Percentiles rank a stretch among this genome's conserved stretches.
These are phyloP conservation scores for Lasioglossum albipes DNA, from an alignment of 1,140 invertebrate species.

Conservation along the genomic window DNA sequence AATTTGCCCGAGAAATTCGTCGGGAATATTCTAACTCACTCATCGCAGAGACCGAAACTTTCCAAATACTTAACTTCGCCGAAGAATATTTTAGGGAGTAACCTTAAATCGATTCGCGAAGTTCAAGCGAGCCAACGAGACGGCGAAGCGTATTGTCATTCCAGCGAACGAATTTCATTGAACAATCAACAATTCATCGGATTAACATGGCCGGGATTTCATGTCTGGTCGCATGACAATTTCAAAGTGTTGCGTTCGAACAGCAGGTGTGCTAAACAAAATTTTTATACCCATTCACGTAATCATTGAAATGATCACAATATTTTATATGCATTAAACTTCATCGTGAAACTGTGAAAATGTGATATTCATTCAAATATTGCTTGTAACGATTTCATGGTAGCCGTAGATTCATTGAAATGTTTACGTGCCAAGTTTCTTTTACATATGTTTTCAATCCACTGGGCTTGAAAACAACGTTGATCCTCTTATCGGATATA, in stretches of 20 bases:
- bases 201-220: neutral
- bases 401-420: too few relatives aligned
- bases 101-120: conserved; percentile 2
- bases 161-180: neutral
- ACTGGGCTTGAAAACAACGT: too few relatives aligned
- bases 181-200: conserved; percentile 2
- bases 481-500: too few relatives aligned
- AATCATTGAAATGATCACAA: too few relatives aligned
- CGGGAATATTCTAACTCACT: conserved; percentile 9
- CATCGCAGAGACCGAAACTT: neutral
- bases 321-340: too few relatives aligned
- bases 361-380: too few relatives aligned
- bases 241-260: neutral
- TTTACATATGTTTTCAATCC: too few relatives aligned
- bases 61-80: conserved; percentile 3
- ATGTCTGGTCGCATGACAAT: neutral
- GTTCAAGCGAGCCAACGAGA: neutral
- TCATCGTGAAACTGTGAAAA: too few relatives aligned
- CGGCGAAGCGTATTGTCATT: neutral
- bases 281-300: too few relatives aligned
- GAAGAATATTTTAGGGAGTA: neutral
- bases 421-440: too few relatives aligned
- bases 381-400: too few relatives aligned
- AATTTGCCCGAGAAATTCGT: conserved; percentile 11
- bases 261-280: too few relatives aligned